phyloP scores from a whole-genome alignment of 2,797 vertebrate genomes.

The Sarcoramphus papa region DNA sequence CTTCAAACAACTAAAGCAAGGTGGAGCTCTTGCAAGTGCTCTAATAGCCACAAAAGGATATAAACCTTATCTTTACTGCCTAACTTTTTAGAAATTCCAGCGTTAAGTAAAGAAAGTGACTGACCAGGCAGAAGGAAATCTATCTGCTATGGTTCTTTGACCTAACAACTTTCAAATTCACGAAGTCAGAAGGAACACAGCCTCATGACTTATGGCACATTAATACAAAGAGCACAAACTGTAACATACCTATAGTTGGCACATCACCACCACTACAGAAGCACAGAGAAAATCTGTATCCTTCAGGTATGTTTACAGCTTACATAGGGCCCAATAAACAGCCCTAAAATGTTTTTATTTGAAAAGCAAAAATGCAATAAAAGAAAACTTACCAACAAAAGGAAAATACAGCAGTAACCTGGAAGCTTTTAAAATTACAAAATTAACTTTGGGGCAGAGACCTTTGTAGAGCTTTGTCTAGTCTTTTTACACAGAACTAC shows the following conservation, averaged over 20 bases:
- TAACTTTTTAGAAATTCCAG: neutral
- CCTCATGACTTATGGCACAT: rapidly evolving
- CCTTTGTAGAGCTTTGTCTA: neutral
- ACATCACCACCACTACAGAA: too few relatives aligned
- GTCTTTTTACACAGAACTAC: too few relatives aligned
- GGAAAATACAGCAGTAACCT: neutral
- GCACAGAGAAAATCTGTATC: neutral
- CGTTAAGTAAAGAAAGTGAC: rapidly evolving
- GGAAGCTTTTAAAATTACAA: neutral
- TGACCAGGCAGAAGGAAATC: neutral
- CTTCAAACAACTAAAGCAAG: neutral
- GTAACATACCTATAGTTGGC: too few relatives aligned
- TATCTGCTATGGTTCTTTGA: neutral
- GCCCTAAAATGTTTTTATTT: neutral
- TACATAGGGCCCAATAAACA: neutral
- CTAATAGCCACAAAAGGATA: neutral
- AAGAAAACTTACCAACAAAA: neutral
- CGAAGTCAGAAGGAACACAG: neutral
- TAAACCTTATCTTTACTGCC: neutral
- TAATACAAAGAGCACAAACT: too few relatives aligned
- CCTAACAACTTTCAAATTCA: neutral
- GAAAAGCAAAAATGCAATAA: neutral
- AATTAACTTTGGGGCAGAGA: neutral
- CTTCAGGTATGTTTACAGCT: neutral
- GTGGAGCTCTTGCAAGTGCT: neutral